phyloP scores from a whole-genome alignment of 2,888 invertebrate genomes.

The Odontomyia ornata region DNA sequence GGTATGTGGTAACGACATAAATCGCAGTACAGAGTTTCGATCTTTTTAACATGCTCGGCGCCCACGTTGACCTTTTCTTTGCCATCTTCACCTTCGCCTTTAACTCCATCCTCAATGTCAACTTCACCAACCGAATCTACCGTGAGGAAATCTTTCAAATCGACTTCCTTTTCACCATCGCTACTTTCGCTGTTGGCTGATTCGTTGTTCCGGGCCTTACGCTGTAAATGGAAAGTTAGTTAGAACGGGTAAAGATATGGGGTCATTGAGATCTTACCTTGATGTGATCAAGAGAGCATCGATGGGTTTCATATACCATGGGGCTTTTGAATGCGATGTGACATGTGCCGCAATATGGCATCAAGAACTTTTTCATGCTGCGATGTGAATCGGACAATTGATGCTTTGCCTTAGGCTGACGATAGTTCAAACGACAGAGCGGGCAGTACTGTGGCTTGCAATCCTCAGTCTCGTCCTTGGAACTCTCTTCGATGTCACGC shows the following conservation, averaged over 20 bases:
- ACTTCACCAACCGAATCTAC: conserved; percentile 89
- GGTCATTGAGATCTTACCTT: conserved; percentile 67
- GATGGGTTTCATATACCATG: conserved; percentile 85
- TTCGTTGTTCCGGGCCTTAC: conserved; percentile 68
- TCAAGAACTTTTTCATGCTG: conserved; percentile 84
- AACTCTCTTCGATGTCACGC: conserved; percentile 78
- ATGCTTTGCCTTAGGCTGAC: conserved; percentile 79
- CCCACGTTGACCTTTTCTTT: conserved; percentile 79
- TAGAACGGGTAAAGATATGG: too few relatives aligned
- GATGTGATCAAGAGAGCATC: conserved; percentile 82
- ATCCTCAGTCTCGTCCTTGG: conserved; percentile 69
- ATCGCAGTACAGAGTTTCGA: conserved; percentile 83
- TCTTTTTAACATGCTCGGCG: conserved; percentile 78
- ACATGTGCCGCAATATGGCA: conserved; percentile 83
- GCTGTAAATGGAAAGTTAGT: conserved; percentile 59
- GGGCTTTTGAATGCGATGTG: conserved; percentile 82
- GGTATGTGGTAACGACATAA: conserved; percentile 80
- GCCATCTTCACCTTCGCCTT: conserved; percentile 70
- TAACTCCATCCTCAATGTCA: conserved; percentile 66
- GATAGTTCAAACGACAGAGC: conserved; percentile 79
- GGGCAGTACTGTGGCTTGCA: conserved; percentile 75
- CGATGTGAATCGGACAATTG: conserved; percentile 82
- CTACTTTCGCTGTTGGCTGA: conserved; percentile 69
- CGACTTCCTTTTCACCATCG: conserved; percentile 76
- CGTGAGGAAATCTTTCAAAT: conserved; percentile 86